A percentile compares a stretch with the other conserved stretches of the same genome.
phyloP scores from a whole-genome alignment of 1,140 invertebrate species.

The Berghia stephanieae region DNA sequence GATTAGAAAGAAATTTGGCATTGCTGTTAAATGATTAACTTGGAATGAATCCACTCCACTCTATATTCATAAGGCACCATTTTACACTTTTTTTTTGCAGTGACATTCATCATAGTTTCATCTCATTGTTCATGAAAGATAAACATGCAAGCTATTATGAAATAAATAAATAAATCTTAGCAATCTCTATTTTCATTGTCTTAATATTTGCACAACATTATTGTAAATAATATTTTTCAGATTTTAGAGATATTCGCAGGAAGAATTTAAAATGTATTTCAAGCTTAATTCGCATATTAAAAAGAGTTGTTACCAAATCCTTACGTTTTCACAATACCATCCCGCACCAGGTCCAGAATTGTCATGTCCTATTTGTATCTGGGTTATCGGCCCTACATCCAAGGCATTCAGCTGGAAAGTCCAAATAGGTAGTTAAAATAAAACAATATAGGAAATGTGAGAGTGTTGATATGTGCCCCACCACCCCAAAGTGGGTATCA shows the following conservation, averaged over 20 bases:
- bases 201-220: not conserved
- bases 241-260: not conserved
- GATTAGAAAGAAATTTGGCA: too few relatives aligned
- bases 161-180: not conserved
- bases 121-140: too few relatives aligned
- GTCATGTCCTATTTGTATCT: constrained; percentile 60
- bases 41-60: too few relatives aligned
- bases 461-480: too few relatives aligned
- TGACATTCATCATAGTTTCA: too few relatives aligned
- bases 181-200: not conserved
- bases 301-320: too few relatives aligned
- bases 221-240: not conserved
- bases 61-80: too few relatives aligned
- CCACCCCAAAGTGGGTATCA: too few relatives aligned
- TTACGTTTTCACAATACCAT: constrained; percentile 59
- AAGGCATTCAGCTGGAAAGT: constrained; percentile 42
- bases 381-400: constrained; percentile 51
- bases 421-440: not conserved
- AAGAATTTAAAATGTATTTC: not conserved
- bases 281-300: not conserved
- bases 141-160: not conserved
- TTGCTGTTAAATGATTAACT: too few relatives aligned
- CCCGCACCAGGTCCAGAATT: constrained; percentile 53
- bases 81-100: too few relatives aligned
- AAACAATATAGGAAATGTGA: too few relatives aligned